Conservation (phyloP, 1,140 invertebrate species). For the Drosophila setifemur region DNA sequence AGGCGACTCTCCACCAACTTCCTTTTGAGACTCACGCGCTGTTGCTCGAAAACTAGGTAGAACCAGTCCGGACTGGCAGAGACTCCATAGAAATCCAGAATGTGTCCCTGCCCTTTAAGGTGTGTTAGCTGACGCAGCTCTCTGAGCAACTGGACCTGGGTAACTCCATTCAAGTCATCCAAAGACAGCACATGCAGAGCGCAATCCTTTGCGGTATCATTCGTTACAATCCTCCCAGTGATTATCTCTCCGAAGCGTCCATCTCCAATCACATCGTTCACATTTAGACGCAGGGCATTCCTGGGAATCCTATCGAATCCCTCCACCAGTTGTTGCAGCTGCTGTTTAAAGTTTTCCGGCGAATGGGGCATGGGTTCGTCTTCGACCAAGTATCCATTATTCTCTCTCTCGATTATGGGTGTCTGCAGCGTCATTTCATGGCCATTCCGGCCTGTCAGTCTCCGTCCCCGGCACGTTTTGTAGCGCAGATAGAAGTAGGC, state of each 20-base stretch:
- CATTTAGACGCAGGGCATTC: conserved; percentile 87
- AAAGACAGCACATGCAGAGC: conserved; percentile 72
- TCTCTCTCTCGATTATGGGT: conserved; percentile 87
- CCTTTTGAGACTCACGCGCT: conserved; percentile 87
- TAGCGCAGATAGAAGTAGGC: conserved; percentile 85
- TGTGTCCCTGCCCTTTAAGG: conserved; percentile 87
- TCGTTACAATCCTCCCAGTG: conserved; percentile 84
- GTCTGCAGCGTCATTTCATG: conserved; percentile 88
- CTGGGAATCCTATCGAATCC: conserved; percentile 86
- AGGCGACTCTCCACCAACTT: conserved; percentile 66
- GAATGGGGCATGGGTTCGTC: conserved; percentile 83
- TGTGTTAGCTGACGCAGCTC: conserved; percentile 89
- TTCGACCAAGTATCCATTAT: conserved; percentile 88
- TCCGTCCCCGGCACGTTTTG: conserved; percentile 83
- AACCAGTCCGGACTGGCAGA: conserved; percentile 89
- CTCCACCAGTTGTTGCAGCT: conserved; percentile 77
- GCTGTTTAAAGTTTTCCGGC: conserved; percentile 88
- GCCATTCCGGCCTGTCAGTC: conserved; percentile 84
- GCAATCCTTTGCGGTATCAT: conserved; percentile 48
- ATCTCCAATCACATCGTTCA: conserved; percentile 86
- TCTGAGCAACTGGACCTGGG: conserved; percentile 87
- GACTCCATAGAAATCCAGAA: conserved; percentile 90
- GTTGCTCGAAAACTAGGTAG: conserved; percentile 88
- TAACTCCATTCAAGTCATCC: conserved; percentile 85
- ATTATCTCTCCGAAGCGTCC: conserved; percentile 90